These are phyloP conservation scores for Prenolepis imparis DNA, from an alignment of 2,888 invertebrate species.

Conservation along the genomic window DNA sequence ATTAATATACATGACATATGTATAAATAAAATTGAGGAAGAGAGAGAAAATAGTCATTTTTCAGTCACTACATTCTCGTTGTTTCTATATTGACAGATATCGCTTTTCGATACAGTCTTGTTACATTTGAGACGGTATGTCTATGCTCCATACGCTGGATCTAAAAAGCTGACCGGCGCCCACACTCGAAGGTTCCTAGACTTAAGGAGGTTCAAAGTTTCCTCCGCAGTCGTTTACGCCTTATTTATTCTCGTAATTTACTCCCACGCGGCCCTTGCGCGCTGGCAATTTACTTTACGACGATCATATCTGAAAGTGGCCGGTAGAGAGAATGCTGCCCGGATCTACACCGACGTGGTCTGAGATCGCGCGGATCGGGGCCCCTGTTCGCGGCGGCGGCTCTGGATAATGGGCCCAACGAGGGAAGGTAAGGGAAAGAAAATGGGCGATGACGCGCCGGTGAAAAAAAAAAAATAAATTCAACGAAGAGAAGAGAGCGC, in stretches of 20 bases:
- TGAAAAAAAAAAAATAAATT: conserved; percentile 17
- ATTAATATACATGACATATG: not conserved
- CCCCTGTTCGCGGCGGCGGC: conserved; percentile 30
- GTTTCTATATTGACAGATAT: conserved; percentile 46
- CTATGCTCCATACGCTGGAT: conserved; percentile 66
- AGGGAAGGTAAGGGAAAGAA: conserved; percentile 38
- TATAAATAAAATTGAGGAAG: not conserved
- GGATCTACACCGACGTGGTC: conserved; percentile 57
- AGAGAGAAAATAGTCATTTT: not conserved
- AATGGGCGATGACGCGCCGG: conserved; percentile 39
- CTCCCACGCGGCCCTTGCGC: conserved; percentile 79
- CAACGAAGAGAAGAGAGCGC: conserved; percentile 8
- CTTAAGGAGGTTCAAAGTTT: conserved; percentile 81
- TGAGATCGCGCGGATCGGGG: conserved; percentile 35
- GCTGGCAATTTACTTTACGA: conserved; percentile 81
- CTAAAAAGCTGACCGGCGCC: conserved; percentile 74
- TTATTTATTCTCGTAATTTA: conserved; percentile 84
- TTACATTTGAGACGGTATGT: conserved; percentile 58
- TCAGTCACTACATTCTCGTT: not conserved
- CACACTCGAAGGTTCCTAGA: conserved; percentile 78
- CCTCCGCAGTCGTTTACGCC: conserved; percentile 79
- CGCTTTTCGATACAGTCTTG: conserved; percentile 66
- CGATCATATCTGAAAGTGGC: conserved; percentile 81
- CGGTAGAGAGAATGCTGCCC: conserved; percentile 70
- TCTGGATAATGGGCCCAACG: conserved; percentile 32